Evolutionary conservation across 2,113 vertebrate species (phyloP).

Genomic region (Trochalopteron elliotii): DNA sequence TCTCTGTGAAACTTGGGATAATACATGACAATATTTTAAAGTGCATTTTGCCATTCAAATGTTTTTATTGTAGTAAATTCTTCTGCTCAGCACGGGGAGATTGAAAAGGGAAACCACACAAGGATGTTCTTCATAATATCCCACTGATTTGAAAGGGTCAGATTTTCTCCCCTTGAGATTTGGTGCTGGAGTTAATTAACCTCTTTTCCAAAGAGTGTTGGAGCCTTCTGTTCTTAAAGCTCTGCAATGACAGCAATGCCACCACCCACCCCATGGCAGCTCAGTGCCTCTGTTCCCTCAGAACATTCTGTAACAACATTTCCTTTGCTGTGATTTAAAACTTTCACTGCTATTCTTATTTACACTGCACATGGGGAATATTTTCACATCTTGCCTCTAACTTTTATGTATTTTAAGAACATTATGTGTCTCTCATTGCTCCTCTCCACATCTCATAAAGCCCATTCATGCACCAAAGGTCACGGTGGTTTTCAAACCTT

Average conservation of each 20-base stretch:
- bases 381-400: background rate
- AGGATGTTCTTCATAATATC: background rate
- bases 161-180: background rate
- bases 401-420: background rate
- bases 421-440: background rate
- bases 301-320: background rate
- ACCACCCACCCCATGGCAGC: background rate
- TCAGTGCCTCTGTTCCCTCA: background rate
- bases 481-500: background rate
- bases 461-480: background rate
- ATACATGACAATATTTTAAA: background rate
- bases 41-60: background rate
- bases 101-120: background rate
- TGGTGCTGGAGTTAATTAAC: slow-evolving; percentile 9
- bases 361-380: background rate
- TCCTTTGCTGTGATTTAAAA: background rate
- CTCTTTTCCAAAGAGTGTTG: background rate
- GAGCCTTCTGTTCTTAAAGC: background rate
- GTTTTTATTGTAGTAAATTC: background rate
- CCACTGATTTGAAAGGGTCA: background rate
- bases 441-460: background rate
- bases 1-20: background rate
- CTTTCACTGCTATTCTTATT: background rate
- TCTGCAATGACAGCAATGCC: background rate
- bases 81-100: background rate